Conservation (phyloP, 2,113 vertebrate genomes). For the Phalacrocorax aristotelis region DNA sequence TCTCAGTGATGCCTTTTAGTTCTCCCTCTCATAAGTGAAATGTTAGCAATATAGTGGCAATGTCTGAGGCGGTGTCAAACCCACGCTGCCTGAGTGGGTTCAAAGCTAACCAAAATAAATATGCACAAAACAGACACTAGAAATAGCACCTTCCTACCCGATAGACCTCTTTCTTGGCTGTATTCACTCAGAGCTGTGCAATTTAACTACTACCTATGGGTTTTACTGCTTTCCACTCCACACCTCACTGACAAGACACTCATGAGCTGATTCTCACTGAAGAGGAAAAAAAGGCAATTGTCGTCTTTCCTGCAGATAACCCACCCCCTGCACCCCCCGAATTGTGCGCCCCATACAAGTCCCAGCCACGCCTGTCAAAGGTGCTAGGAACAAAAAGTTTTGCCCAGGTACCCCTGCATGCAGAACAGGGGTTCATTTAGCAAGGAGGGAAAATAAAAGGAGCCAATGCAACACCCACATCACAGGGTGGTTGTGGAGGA, state of each 20-base stretch:
- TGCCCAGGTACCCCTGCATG: neutral
- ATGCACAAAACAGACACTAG: neutral
- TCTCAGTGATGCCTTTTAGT: neutral
- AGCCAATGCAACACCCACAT: neutral
- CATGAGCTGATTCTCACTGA: neutral
- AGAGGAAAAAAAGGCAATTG: neutral
- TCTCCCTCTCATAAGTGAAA: neutral
- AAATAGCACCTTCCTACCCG: neutral
- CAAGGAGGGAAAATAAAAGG: neutral
- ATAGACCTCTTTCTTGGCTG: neutral
- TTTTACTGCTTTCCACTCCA: neutral
- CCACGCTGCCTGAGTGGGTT: neutral
- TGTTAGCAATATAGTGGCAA: neutral
- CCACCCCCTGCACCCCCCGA: neutral
- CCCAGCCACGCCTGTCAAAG: neutral
- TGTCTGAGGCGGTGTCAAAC: neutral
- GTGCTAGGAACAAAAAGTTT: neutral
- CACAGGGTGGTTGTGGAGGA: neutral
- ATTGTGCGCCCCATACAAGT: neutral
- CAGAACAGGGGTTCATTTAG: accelerated
- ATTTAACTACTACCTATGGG: neutral
- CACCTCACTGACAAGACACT: neutral
- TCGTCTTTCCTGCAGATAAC: neutral
- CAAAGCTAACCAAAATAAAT: neutral
- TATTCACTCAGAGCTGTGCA: neutral